Base-by-base conservation (phyloP, 2,797 vertebrate species). In the Pseudopleuronectes americanus region DNA sequence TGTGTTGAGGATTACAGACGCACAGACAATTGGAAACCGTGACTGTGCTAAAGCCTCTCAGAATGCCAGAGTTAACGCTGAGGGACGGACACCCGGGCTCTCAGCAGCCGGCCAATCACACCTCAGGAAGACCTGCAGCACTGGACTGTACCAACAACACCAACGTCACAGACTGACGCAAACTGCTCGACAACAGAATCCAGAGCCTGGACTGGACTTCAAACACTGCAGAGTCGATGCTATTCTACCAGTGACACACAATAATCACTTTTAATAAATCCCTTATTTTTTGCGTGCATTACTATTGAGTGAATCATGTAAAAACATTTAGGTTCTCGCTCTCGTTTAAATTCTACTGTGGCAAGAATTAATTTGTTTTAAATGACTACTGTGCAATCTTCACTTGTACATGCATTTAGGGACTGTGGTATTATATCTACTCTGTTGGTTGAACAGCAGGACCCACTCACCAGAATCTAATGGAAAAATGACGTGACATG, bases 1-100 rank as follows among this genome's bases (percentile, higher is more conserved):
- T 84, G 85, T 68, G 68, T 56, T 64, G 76, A 74, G 90, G 89
- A 93, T 93, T 93, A 94, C 60, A 64, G 82, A 74, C 38, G 53
- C 68, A 77, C 65, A 26, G 65, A 83, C 86, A 81, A 89, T 84
- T 79, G 88, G 90, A 90, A 86, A 86, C 64, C 51, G 13, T 88
- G 91, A 87, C 84, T 62, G 54, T 45, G 76, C 69, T 86, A 85
- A 90, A 91, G 89, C 91, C 77, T 87, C 82, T 86, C 74, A 81
- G 78, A 85, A 84, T 73, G 66, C 47, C 22, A 70, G 87, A 89
- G 87, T 91, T 77, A 80, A 77, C 70, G 53, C 47, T 13, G 68
- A 71, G 63, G 54, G 72, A 61, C 22, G 57, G 80, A 80, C 47
- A 66, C 26, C 9, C 4, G 45, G 52, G 41, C 56, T 71, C 51